Conservation (phyloP, 2,797 vertebrate genomes). For the Mus minutoides region DNA sequence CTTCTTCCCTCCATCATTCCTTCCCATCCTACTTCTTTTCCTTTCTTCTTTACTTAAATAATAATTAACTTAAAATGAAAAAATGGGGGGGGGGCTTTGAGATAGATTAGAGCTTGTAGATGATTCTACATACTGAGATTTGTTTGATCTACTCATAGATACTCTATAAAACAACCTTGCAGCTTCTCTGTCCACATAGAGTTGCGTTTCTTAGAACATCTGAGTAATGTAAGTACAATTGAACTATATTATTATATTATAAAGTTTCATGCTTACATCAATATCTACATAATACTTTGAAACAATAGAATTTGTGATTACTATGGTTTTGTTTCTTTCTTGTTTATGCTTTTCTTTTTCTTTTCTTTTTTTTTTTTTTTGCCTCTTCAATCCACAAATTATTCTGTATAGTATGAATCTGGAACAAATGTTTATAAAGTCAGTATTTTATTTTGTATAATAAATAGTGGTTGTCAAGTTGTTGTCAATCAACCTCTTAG, state of each 20-base stretch:
- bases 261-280: neutral
- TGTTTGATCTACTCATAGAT: neutral
- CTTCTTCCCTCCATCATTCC: too few relatives aligned
- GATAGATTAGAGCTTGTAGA: neutral
- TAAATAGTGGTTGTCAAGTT: neutral
- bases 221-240: neutral
- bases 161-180: neutral
- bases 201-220: neutral
- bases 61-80: neutral
- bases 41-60: neutral
- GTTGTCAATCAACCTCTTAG: accelerated
- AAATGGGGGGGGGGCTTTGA: neutral
- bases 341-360: neutral
- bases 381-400: neutral
- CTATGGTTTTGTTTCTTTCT: neutral
- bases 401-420: neutral
- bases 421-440: neutral
- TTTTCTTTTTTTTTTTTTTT: neutral
- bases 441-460: too few relatives aligned
- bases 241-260: neutral
- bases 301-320: neutral
- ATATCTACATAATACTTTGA: neutral
- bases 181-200: neutral
- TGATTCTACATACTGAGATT: neutral
- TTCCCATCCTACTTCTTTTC: neutral